Evolutionary conservation across 2,888 invertebrate species (phyloP).

Genomic region (Eudasyphora cyanicolor): DNA sequence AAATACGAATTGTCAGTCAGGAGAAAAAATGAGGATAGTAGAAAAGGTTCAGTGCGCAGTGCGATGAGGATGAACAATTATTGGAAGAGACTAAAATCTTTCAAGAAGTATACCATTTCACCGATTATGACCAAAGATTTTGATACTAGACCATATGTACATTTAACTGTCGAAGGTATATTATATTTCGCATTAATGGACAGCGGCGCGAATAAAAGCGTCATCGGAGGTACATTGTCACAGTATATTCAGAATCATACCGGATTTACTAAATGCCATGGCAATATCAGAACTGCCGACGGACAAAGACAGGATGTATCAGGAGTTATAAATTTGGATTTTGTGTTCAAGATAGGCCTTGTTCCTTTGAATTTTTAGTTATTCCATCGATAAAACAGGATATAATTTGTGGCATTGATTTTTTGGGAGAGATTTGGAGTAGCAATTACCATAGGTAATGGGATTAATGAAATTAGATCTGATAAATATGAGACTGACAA

Average conservation of each 20-base stretch:
- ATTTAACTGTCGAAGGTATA: not conserved
- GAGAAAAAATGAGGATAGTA: not conserved
- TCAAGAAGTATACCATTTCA: not conserved
- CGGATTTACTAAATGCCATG: not conserved
- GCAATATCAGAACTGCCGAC: constrained; percentile 24
- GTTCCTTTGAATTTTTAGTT: constrained; percentile 5
- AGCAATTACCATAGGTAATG: not conserved
- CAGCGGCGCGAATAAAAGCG: constrained; percentile 35
- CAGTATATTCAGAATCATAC: not conserved
- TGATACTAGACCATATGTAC: not conserved
- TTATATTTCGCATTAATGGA: not conserved
- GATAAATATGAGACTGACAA: not conserved
- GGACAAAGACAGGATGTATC: constrained; percentile 1
- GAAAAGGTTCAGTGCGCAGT: not conserved
- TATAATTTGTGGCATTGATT: constrained; percentile 1
- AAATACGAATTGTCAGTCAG: no score
- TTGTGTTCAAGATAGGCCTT: not conserved
- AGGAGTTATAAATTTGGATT: not conserved
- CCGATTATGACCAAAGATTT: not conserved
- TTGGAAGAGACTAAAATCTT: not conserved
- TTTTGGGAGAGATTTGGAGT: constrained; percentile 17
- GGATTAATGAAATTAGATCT: not conserved
- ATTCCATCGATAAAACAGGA: not conserved
- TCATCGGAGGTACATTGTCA: not conserved
- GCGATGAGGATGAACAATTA: not conserved